Conservation (phyloP, 1,140 invertebrate genomes). For the Cotesia typhae region DNA sequence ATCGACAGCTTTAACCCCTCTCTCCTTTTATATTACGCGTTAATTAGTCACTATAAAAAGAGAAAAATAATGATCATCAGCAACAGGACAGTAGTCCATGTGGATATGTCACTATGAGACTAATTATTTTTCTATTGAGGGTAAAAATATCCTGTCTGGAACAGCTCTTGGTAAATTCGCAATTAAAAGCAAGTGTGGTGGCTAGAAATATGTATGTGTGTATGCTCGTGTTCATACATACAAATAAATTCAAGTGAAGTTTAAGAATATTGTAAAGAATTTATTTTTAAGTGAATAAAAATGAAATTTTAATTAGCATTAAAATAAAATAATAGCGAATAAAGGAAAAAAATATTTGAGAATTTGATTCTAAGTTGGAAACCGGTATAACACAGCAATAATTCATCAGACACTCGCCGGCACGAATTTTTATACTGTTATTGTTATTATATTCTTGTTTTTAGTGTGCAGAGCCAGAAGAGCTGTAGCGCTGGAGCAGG, state of each 20-base stretch:
- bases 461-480: not conserved
- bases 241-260: not conserved
- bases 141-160: not conserved
- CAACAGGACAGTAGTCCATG: not conserved
- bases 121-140: constrained; percentile 30
- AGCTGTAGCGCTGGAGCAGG: constrained; percentile 38
- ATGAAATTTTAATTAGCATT: constrained; percentile 17
- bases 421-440: not conserved
- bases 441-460: too few species aligned
- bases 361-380: constrained; percentile 17
- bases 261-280: not conserved
- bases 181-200: too few species aligned
- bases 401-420: constrained; percentile 17
- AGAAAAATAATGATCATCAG: constrained; percentile 32
- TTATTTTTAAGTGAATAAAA: constrained; percentile 1
- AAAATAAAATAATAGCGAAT: not conserved
- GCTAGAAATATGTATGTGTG: too few species aligned
- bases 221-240: not conserved
- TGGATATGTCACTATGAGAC: constrained; percentile 26
- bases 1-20: constrained; percentile 55
- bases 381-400: constrained; percentile 19
- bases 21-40: constrained; percentile 29
- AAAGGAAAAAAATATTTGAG: not conserved
- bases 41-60: constrained; percentile 51
- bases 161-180: not conserved